Percentiles rank a stretch among this genome's conserved stretches.
Evolutionary conservation across 2,888 invertebrate genomes (phyloP).

Genomic region (Agrochola macilenta): DNA sequence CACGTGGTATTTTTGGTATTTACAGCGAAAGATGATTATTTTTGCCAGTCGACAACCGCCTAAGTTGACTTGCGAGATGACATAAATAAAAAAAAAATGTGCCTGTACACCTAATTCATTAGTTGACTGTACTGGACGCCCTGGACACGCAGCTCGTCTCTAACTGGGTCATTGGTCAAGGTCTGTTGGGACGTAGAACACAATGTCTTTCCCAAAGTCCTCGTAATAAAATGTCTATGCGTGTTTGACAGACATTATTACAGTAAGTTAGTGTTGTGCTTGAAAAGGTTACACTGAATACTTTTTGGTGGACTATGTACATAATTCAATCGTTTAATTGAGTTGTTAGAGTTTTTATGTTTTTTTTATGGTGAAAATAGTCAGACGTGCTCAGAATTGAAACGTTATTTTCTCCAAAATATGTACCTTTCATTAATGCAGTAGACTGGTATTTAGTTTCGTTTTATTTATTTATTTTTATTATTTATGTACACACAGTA

Average conservation of each 20-base stretch:
- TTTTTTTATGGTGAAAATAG: background rate
- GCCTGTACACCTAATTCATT: background rate
- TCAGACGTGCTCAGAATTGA: background rate
- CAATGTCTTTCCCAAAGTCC: slow-evolving; percentile 44
- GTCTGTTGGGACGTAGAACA: slow-evolving; percentile 42
- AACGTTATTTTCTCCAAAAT: background rate
- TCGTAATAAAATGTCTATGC: slow-evolving; percentile 37
- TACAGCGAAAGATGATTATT: background rate
- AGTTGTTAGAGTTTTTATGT: background rate
- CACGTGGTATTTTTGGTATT: background rate
- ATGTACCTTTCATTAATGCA: background rate
- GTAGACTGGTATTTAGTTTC: too few relatives aligned
- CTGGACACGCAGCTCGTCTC: slow-evolving; percentile 52
- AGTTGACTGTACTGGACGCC: slow-evolving; percentile 23
- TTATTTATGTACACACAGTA: too few relatives aligned
- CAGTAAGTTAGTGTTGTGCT: slow-evolving; percentile 7
- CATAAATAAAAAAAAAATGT: background rate
- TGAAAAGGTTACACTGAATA: slow-evolving; percentile 18
- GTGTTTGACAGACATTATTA: slow-evolving; percentile 40
- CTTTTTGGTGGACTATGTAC: background rate
- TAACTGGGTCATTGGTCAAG: slow-evolving; percentile 71
- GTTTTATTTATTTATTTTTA: too few relatives aligned
- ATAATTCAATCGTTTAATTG: slow-evolving; percentile 10
- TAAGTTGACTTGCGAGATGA: background rate
- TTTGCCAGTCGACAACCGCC: background rate